Evolutionary conservation across 2,888 invertebrate genomes (phyloP).

Genomic region (Zeuzera pyrina): DNA sequence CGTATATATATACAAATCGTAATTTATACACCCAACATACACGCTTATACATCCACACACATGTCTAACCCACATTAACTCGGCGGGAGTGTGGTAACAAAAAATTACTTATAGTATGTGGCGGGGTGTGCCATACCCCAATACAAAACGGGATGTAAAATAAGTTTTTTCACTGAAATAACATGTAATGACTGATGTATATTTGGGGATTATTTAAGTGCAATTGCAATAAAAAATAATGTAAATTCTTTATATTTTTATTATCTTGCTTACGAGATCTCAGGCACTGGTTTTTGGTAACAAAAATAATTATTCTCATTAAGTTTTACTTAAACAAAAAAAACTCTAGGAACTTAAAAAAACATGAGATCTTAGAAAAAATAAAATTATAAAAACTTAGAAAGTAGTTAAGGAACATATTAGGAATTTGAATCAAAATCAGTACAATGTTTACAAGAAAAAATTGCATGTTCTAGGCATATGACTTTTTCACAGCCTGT

Average conservation of each 20-base stretch:
- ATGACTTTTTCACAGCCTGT: slow-evolving; percentile 4
- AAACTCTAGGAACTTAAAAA: neutral
- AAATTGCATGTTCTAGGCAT: slow-evolving; percentile 6
- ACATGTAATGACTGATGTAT: neutral
- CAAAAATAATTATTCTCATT: neutral
- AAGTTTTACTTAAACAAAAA: neutral
- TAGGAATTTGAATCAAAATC: slow-evolving; percentile 1
- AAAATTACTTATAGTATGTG: neutral
- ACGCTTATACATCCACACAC: too few relatives aligned
- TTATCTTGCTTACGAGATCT: neutral
- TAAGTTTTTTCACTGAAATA: neutral
- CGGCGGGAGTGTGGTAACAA: neutral
- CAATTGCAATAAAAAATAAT: neutral
- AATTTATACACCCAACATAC: too few relatives aligned
- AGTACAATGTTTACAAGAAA: slow-evolving; percentile 6
- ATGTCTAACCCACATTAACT: too few relatives aligned
- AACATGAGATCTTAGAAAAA: neutral
- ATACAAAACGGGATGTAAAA: neutral
- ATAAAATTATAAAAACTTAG: neutral
- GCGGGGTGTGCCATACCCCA: neutral
- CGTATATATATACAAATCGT: too few relatives aligned
- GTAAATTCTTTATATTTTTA: neutral
- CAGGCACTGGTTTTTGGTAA: neutral
- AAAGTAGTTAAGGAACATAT: too few relatives aligned
- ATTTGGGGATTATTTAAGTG: neutral